Base-by-base conservation (phyloP, 2,888 invertebrate genomes). In the Mythimna lalbum region DNA sequence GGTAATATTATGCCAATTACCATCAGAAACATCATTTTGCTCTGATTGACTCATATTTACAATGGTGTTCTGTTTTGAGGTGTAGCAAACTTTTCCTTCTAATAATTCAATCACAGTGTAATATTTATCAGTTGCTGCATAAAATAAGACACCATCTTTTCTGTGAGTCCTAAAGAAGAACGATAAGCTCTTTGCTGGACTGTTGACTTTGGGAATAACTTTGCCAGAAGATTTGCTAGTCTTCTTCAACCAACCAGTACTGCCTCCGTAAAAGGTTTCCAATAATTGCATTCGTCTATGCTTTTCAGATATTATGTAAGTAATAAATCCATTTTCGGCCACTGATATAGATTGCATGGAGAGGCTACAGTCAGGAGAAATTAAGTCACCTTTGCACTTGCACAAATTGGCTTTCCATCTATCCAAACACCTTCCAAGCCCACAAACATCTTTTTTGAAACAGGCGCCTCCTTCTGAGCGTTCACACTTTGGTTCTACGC, bases 1-100 rank as follows among this genome's bases (percentile, higher is more conserved):
- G 0, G 98, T 98, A 6, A 99, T 95, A 88, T 98, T 98, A 90
- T 99, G 99, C 99, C 99, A 99, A 64, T 96, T 96, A 6, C 99
- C 99, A 94, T 99, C 98, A 17, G 97, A 96, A 1, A 99, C 94
- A 60, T 95, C 95, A 57, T 93, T 94, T 55, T 96, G 96, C 80
- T 97, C 96, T 2, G 96, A 90, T 74, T 97, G 97, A 1, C 98
- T 98, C 98, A 99, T 98, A 88, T 98, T 98, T 0, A 99, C 98
- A 0, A 97, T 94, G 10, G 97, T 96, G 66, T 98, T 97, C 84
- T 98, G 97, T 89, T 97, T 97, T 4, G 99, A 98, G 43, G 97
- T 97, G 88, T 99, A 99, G 49, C 97, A 96, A 43, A 99, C 94
- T 88, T 97, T 97, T 2, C 98, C 98, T 76, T 97, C 97, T 55